Evolutionary conservation across 2,113 vertebrate genomes (phyloP).

Genomic region (Perca flavescens): DNA sequence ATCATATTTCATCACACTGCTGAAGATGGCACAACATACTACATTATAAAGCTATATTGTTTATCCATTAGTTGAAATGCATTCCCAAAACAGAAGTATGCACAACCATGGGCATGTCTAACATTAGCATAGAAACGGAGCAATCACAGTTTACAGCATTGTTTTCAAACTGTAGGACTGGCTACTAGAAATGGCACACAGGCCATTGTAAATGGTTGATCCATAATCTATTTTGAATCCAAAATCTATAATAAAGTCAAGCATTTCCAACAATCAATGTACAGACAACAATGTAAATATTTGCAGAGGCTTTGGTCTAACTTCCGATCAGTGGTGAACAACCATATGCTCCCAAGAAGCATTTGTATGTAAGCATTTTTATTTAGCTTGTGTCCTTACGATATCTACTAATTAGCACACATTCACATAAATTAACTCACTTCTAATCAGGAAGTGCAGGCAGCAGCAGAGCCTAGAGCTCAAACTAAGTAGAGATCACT

Average conservation of each 20-base stretch:
- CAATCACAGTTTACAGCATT: neutral
- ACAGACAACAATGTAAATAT: neutral
- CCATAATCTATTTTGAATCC: neutral
- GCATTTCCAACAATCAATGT: neutral
- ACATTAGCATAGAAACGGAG: neutral
- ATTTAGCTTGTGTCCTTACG: neutral
- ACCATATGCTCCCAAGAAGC: neutral
- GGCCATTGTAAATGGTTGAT: neutral
- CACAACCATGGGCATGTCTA: neutral
- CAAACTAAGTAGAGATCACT: neutral
- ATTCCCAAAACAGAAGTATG: slow-evolving; percentile 3
- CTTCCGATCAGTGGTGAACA: neutral
- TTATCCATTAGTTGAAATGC: slow-evolving; percentile 9
- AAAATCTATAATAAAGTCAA: slow-evolving; percentile 1
- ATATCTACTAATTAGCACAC: neutral
- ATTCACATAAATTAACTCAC: neutral
- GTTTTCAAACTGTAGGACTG: neutral
- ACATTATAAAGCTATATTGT: slow-evolving; percentile 5
- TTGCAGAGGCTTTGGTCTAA: neutral
- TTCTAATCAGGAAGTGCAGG: neutral
- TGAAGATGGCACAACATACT: slow-evolving; percentile 24
- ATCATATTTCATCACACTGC: slow-evolving; percentile 51
- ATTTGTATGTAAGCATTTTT: neutral
- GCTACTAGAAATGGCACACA: slow-evolving; percentile 6
- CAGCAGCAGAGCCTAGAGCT: neutral